Base-by-base conservation (phyloP, 1,140 invertebrate species). In the Polyergus mexicanus region DNA sequence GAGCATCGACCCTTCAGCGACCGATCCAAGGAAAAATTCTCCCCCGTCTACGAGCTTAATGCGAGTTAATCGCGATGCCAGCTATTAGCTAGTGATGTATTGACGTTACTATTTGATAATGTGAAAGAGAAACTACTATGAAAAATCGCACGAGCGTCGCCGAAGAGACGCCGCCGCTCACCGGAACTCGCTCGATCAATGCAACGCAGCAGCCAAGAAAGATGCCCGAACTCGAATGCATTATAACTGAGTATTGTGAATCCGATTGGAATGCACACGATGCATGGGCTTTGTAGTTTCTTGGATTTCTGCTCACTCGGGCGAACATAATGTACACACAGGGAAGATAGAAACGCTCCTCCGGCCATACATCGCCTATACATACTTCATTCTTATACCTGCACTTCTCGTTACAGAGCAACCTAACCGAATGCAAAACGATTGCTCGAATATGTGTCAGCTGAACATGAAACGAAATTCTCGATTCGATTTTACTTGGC, bases 11-110 rank as follows among this genome's bases (percentile, higher is more conserved):
- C 58, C 86, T 62, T 8, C 75, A 60, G 58, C 69, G 72, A 22
- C 35, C 35, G 58, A 76, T 38, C 69, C 58, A 68, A 62, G 60
- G 86, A 71, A 51, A 63, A 22, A 13, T 65, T 66, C 47, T 38
- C 58, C 32, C 56, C 80, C 41, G 54, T 84, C 81, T 65, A 71
- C 76, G 65, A 75, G 56, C 68, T 78, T 89, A 87, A 87, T 62
- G 72, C 72, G 69, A 38, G 60, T 54, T n/a, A n/a, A 66, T 58
- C 66, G 41, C 84, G 76, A 88, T 65, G 22, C 56, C 66, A 25
- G 38, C 54, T 65, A 63, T 86, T 89, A 84, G 62, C 32, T 47
- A 5, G 22, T 76, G 85, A 89, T 89, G 71, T 83, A 86, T 83
- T 44, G 84, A 71, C 51, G n/a, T 22, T 51, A 16, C 38, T 32